Base-by-base conservation (phyloP, 2,888 invertebrate species). In the Ochlodes sylvanus region DNA sequence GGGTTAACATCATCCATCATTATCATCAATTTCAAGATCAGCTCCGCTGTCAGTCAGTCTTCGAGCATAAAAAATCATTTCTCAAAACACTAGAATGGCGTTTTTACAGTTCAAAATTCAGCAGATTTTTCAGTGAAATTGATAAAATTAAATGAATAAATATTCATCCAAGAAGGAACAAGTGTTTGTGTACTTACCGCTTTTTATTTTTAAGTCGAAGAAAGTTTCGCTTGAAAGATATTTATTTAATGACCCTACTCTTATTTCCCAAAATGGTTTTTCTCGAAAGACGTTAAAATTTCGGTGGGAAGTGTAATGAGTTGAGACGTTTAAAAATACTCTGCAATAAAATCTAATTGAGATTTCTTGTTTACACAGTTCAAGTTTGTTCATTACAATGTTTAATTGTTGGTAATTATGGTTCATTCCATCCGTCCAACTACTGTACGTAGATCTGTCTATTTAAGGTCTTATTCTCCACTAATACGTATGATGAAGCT, bases 161-260 rank as follows among this genome's bases (percentile, higher is more conserved):
- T 71, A 27, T 38, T 17, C 15, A 57, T 41, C 19, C n/a, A 42
- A 42, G 21, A 9, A 55, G 21, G 10, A 56, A 70, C 62, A 69
- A 73, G 76, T 74, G 78, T 80, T 78, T 79, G 75, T 77, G 54
- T 47, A 14, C 52, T 52, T 14, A 52, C 52, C 38, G 44, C 44
- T 61, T 67, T 77, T 78, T 75, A 74, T 76, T 78, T 77, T 76
- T 15, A 81, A 76, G 77, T 79, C 71, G 19, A 67, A 72, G 65
- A 73, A 81, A 83, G 79, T 84, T 84, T 75, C 74, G 73, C 70
- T 72, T 72, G 68, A 73, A 70, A 72, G 76, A 79, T 85, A 83
- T 85, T 86, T 85, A 83, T 83, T 81, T 84, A 84, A 86, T 83
- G 83, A 81, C 76, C 78, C 75, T 76, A 75, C 79, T 79, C 76